phyloP scores from a whole-genome alignment of 2,888 invertebrate genomes.

The Cosmia pyralina region DNA sequence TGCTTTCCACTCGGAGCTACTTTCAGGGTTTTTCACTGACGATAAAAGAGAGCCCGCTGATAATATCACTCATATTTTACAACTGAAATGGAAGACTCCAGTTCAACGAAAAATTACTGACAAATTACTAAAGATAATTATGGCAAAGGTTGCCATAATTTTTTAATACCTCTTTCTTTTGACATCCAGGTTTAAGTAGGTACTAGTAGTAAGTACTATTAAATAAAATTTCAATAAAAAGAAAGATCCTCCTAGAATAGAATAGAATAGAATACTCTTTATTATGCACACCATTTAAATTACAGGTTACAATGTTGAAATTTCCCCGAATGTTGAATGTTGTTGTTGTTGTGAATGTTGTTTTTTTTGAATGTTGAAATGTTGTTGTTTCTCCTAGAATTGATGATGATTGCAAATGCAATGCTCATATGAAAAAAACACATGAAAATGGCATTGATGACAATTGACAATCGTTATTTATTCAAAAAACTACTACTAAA shows the following conservation, averaged over 20 bases:
- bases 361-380: too few species aligned
- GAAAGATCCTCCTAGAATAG: background rate
- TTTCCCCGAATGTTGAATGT: too few species aligned
- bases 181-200: background rate
- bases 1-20: slow-evolving; percentile 10
- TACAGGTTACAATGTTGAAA: too few species aligned
- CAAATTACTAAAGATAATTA: slow-evolving; percentile 12
- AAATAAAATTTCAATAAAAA: background rate
- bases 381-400: background rate
- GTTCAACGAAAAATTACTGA: slow-evolving; percentile 22
- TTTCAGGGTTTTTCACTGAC: slow-evolving; percentile 40
- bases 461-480: background rate
- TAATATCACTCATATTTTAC: slow-evolving; percentile 35
- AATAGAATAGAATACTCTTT: too few species aligned
- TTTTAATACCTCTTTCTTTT: background rate
- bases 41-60: slow-evolving; percentile 33
- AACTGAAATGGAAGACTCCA: slow-evolving; percentile 2
- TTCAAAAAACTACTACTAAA: background rate
- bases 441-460: background rate
- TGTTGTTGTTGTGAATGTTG: too few species aligned
- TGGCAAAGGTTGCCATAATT: background rate
- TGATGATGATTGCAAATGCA: background rate
- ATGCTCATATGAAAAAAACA: background rate
- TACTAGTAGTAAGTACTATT: background rate
- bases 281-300: too few species aligned